Evolutionary conservation across 2,797 vertebrate species (phyloP).

Genomic region (Masticophis lateralis): DNA sequence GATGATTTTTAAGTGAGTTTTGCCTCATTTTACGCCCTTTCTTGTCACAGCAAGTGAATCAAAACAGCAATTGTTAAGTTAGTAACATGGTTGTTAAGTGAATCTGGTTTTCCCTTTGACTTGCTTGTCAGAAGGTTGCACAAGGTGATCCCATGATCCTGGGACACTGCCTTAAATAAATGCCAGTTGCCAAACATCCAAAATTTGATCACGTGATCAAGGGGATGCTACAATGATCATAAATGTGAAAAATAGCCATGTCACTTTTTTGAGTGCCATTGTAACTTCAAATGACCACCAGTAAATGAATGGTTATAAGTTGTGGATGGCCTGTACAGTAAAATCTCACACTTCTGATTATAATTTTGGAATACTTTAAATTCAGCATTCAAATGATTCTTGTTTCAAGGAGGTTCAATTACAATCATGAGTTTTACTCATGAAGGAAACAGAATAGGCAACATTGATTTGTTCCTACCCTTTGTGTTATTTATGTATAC

Average conservation of each 20-base stretch:
- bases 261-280: neutral
- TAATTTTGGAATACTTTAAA: slow-evolving; percentile 16
- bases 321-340: neutral
- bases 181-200: neutral
- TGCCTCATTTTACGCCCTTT: neutral
- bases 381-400: neutral
- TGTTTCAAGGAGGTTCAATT: slow-evolving; percentile 6
- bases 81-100: neutral
- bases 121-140: neutral
- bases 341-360: neutral
- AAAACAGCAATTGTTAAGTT: neutral
- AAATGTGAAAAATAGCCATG: neutral
- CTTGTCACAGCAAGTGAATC: neutral
- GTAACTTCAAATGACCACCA: neutral
- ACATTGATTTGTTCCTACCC: slow-evolving; percentile 33
- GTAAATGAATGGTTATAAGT: neutral
- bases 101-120: neutral
- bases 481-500: slow-evolving; percentile 44
- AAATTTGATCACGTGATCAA: neutral
- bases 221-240: neutral
- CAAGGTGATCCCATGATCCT: neutral
- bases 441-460: neutral
- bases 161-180: neutral
- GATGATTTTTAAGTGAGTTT: neutral
- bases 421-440: slow-evolving; percentile 9